Conservation (phyloP, 2,113 vertebrate species). For the Elgaria multicarinata region DNA sequence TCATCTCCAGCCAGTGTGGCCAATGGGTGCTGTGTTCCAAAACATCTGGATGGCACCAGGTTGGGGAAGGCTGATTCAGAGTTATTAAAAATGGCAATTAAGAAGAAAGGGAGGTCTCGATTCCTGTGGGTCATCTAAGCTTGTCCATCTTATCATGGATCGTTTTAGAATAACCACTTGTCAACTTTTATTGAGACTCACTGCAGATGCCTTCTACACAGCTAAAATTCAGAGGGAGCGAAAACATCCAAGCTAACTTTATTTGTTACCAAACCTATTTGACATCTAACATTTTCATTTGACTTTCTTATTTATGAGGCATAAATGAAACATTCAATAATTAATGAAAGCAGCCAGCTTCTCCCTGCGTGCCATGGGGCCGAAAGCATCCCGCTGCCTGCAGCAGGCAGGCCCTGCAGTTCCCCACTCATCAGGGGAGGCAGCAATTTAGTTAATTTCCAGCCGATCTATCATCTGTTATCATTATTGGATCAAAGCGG, state of each 20-base stretch:
- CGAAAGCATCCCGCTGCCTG: conserved; percentile 35
- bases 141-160: conserved; percentile 42
- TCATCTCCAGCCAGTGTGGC: too few relatives aligned
- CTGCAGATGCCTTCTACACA: conserved; percentile 65
- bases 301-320: conserved; percentile 71
- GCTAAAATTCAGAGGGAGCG: conserved; percentile 49
- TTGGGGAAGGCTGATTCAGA: neutral
- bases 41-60: too few relatives aligned
- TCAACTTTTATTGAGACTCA: conserved; percentile 62
- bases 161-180: conserved; percentile 57
- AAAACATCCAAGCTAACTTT: conserved; percentile 52
- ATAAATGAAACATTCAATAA: conserved; percentile 75
- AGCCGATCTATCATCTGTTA: neutral
- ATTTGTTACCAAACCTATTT: conserved; percentile 65
- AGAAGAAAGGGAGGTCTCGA: neutral
- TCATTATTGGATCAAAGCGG: conserved; percentile 37
- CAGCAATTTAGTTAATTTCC: conserved; percentile 39
- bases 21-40: too few relatives aligned
- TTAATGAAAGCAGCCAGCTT: conserved; percentile 50
- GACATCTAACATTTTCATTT: conserved; percentile 69
- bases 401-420: neutral
- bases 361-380: conserved; percentile 51
- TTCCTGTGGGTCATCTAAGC: neutral
- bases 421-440: conserved; percentile 42
- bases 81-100: neutral